A percentile compares a stretch with the other conserved stretches of the same genome.
These are phyloP conservation scores for Sebastolobus alascanus DNA, from an alignment of 2,797 vertebrate genomes.

Conservation along the genomic window DNA sequence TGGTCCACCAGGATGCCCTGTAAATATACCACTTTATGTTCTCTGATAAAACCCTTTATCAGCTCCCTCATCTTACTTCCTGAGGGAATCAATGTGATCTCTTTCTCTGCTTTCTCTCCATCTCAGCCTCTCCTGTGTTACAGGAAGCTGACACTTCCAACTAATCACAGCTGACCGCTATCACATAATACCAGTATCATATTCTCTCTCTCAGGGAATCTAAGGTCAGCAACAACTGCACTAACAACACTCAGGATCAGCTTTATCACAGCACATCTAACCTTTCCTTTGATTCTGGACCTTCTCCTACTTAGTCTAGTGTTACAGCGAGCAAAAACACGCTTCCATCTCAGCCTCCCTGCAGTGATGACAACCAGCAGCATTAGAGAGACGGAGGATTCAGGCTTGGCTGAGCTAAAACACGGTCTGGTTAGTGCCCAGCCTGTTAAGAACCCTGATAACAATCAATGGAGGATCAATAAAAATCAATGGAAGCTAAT, in stretches of 20 bases:
- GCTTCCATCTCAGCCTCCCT: constrained; percentile 19
- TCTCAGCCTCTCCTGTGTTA: constrained; percentile 12
- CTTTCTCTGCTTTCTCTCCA: constrained; percentile 1
- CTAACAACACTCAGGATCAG: constrained; percentile 40
- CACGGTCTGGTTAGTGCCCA: constrained; percentile 37
- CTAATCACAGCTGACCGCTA: constrained; percentile 20
- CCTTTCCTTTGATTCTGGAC: constrained; percentile 53
- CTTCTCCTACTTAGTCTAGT: constrained; percentile 36
- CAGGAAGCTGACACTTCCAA: constrained; percentile 11
- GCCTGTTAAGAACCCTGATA: constrained; percentile 49
- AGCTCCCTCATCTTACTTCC: constrained; percentile 6
- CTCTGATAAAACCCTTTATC: constrained; percentile 19
- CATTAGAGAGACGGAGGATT: constrained; percentile 32
- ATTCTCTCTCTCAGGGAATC: constrained; percentile 33
- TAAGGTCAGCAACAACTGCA: constrained; percentile 48
- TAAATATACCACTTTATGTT: background rate
- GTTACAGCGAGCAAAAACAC: constrained; percentile 46
- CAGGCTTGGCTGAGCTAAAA: constrained; percentile 55
- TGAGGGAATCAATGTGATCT: constrained; percentile 20
- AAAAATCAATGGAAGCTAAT: constrained; percentile 62
- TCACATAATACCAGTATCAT: constrained; percentile 42
- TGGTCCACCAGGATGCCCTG: background rate
- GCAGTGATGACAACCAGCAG: constrained; percentile 35
- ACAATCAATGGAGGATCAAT: constrained; percentile 68
- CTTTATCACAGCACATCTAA: constrained; percentile 51